Evolutionary conservation across 2,888 invertebrate genomes (phyloP).

Genomic region (Tuberolachnus salignus): DNA sequence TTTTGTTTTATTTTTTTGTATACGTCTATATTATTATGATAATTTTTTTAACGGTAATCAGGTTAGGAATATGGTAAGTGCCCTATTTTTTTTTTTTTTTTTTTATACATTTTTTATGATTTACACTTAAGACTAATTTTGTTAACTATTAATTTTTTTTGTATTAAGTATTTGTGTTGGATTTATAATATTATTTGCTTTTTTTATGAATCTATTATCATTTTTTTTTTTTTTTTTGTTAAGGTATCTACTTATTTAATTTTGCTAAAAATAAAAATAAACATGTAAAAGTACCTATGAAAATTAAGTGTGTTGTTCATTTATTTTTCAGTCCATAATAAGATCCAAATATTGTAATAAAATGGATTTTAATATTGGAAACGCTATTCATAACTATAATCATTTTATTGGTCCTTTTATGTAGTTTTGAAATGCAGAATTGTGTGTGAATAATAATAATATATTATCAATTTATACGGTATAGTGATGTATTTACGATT

Average conservation of each 20-base stretch:
- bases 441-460: conserved; percentile 20
- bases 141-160: conserved; percentile 56
- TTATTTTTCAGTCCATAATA: not conserved
- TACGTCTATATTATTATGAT: conserved; percentile 46
- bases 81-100: conserved; percentile 51
- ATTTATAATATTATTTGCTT: conserved; percentile 56
- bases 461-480: conserved; percentile 54
- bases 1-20: conserved; percentile 52
- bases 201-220: conserved; percentile 56
- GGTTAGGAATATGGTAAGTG: conserved; percentile 55
- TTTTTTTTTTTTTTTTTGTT: conserved; percentile 46
- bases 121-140: conserved; percentile 55
- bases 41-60: conserved; percentile 46
- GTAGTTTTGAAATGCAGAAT: conserved; percentile 10
- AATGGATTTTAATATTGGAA: not conserved
- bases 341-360: not conserved
- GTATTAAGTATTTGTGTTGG: conserved; percentile 56
- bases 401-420: conserved; percentile 5
- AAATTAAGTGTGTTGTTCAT: not conserved
- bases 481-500: conserved; percentile 44
- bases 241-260: conserved; percentile 54
- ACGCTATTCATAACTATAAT: not conserved
- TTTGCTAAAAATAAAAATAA: conserved; percentile 53
- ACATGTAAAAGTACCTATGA: conserved; percentile 52
- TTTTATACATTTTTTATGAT: conserved; percentile 56